Conservation (phyloP, 2,797 vertebrate species). For the Picus viridis region DNA sequence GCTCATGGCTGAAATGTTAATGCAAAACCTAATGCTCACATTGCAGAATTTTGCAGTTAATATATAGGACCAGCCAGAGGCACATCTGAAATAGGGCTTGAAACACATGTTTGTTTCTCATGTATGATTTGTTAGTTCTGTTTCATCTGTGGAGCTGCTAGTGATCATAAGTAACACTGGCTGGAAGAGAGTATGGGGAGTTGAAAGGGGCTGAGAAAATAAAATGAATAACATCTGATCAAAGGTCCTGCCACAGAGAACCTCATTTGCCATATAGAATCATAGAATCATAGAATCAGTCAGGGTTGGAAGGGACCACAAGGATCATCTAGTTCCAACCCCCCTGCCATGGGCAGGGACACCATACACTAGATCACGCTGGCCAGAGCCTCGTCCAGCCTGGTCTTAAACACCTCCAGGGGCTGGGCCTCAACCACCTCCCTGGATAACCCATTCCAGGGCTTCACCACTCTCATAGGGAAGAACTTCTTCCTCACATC, state of each 20-base stretch:
- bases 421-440: too few relatives aligned
- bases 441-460: too few relatives aligned
- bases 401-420: too few relatives aligned
- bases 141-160: not conserved
- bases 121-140: not conserved
- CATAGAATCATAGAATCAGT: too few relatives aligned
- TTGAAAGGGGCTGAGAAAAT: not conserved
- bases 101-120: not conserved
- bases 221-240: not conserved
- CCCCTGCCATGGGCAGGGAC: too few relatives aligned
- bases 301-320: too few relatives aligned
- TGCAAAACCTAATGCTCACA: not conserved
- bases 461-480: too few relatives aligned
- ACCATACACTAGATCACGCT: too few relatives aligned
- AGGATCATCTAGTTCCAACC: too few relatives aligned
- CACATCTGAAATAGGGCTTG: not conserved
- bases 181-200: not conserved
- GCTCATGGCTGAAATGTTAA: not conserved
- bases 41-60: not conserved
- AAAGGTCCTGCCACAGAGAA: not conserved
- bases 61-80: not conserved
- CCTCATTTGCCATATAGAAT: not conserved
- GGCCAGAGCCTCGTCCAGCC: too few relatives aligned
- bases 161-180: not conserved
- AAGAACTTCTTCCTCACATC: too few relatives aligned